phyloP scores from a whole-genome alignment of 2,797 vertebrate genomes.

The Chiloscyllium punctatum region DNA sequence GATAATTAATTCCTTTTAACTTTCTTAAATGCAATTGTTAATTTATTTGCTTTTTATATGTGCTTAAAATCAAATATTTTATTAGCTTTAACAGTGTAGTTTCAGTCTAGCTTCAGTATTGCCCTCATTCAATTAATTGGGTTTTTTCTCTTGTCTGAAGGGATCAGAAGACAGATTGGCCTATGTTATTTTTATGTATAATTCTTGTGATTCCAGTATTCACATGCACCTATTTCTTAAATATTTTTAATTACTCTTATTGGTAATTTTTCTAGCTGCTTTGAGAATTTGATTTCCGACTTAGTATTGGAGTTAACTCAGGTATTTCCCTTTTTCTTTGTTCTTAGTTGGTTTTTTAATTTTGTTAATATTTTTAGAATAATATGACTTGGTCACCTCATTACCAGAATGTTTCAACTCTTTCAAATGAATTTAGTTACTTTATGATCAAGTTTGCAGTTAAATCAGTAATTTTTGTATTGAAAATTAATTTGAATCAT shows the following conservation, averaged over 20 bases:
- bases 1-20: neutral
- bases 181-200: neutral
- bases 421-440: neutral
- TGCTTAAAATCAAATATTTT: neutral
- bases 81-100: neutral
- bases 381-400: neutral
- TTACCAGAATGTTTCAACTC: neutral
- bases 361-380: neutral
- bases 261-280: neutral
- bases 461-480: neutral
- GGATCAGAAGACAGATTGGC: neutral
- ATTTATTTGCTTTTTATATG: neutral
- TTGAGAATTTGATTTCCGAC: neutral
- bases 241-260: neutral
- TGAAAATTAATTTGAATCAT: slow-evolving; percentile 26
- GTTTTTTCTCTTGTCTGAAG: neutral
- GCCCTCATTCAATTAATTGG: neutral
- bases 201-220: neutral
- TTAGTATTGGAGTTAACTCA: neutral
- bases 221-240: neutral
- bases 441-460: neutral
- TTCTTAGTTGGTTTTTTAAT: neutral
- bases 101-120: neutral
- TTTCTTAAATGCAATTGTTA: neutral
- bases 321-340: neutral